A percentile compares a stretch with the other conserved stretches of the same genome.
Conservation (phyloP, 2,113 vertebrate species). For the Corynorhinus townsendii region DNA sequence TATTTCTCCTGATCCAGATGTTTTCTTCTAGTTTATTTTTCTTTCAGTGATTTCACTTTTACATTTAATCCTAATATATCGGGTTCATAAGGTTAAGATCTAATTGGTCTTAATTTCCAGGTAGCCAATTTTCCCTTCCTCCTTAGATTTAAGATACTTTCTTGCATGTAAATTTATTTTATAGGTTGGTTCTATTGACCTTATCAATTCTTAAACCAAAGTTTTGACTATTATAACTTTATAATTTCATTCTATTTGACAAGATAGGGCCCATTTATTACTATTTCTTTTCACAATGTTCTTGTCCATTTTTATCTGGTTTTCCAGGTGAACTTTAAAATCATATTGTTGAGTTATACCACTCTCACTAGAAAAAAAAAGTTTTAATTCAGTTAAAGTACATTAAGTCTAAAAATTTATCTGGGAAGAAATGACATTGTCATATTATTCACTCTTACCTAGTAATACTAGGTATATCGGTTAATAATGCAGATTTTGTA, state of each 20-base stretch:
- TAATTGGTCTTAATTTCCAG: neutral
- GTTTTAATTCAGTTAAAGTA: neutral
- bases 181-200: neutral
- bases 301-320: conserved; percentile 4
- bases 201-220: neutral
- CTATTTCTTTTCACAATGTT: neutral
- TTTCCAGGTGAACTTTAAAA: neutral
- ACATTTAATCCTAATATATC: neutral
- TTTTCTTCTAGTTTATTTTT: neutral
- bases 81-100: neutral
- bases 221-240: neutral
- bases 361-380: neutral
- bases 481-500: no score
- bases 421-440: neutral
- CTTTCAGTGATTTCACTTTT: neutral
- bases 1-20: neutral
- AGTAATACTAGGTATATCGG: neutral
- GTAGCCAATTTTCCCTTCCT: neutral
- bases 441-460: neutral
- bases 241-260: neutral
- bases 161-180: neutral
- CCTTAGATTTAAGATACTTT: neutral
- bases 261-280: neutral
- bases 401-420: neutral
- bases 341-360: neutral